These are phyloP conservation scores for Cololabis saira DNA, from an alignment of 2,113 vertebrate genomes.

Conservation along the genomic window DNA sequence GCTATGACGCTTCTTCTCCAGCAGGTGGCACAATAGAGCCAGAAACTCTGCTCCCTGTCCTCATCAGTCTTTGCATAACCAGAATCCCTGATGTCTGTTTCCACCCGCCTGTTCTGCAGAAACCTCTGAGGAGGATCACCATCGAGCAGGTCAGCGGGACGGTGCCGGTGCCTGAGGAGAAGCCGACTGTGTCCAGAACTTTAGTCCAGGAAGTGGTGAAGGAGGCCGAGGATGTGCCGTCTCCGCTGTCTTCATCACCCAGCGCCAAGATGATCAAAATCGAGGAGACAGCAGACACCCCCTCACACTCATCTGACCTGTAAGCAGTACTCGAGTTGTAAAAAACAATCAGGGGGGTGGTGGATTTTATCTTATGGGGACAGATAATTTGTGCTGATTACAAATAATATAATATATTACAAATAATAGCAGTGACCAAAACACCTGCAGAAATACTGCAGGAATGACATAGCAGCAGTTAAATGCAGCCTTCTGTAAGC, in stretches of 20 bases:
- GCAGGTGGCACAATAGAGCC: conserved; percentile 6
- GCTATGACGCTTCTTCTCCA: conserved; percentile 5
- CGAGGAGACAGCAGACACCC: conserved; percentile 82
- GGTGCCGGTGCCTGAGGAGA: conserved; percentile 40
- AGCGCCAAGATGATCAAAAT: conserved; percentile 92
- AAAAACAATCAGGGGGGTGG: too few relatives aligned
- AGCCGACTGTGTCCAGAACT: neutral
- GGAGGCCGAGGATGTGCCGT: conserved; percentile 26
- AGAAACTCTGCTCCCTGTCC: too few relatives aligned
- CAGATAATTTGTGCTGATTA: too few relatives aligned
- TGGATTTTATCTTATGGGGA: too few relatives aligned
- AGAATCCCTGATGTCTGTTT: neutral
- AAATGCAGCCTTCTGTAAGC: too few relatives aligned
- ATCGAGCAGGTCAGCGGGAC: conserved; percentile 89
- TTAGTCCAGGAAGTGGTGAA: conserved; percentile 21
- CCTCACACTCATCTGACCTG: conserved; percentile 64
- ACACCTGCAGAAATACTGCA: too few relatives aligned
- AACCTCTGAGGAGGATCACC: conserved; percentile 87
- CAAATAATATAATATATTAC: too few relatives aligned
- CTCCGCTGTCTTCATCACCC: conserved; percentile 72
- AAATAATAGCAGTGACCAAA: too few relatives aligned
- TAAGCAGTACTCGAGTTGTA: too few relatives aligned
- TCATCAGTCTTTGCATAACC: too few relatives aligned
- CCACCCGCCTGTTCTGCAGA: conserved; percentile 78
- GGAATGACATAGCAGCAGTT: too few relatives aligned